These are phyloP conservation scores for Perognathus longimembris DNA, from an alignment of 2,113 vertebrate species.

Conservation along the genomic window DNA sequence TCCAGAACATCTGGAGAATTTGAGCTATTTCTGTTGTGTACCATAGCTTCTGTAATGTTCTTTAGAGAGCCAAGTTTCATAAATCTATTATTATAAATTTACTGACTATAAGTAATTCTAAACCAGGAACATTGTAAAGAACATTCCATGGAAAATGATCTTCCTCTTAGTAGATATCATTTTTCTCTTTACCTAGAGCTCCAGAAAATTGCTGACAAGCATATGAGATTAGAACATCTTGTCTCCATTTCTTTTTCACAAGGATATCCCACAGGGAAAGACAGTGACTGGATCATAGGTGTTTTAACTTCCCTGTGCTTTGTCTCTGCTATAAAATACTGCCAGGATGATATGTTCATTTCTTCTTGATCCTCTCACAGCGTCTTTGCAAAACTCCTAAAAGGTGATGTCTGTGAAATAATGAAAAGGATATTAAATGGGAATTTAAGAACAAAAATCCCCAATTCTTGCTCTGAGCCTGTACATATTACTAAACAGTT, in stretches of 20 bases:
- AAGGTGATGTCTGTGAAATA: neutral
- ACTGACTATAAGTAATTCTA: neutral
- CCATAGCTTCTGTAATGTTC: neutral
- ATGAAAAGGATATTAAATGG: neutral
- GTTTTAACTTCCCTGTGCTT: neutral
- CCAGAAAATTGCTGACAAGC: neutral
- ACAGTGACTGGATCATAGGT: neutral
- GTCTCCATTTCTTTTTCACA: neutral
- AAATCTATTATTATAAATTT: neutral
- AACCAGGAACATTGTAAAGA: neutral
- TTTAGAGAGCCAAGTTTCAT: neutral
- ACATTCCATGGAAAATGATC: neutral
- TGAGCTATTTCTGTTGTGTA: neutral
- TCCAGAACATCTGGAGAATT: neutral
- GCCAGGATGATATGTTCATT: accelerated
- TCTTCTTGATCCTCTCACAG: neutral
- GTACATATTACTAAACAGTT: neutral
- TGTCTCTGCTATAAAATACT: neutral
- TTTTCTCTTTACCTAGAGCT: neutral
- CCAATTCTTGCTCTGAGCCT: neutral
- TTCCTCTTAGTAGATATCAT: neutral
- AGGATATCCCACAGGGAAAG: neutral
- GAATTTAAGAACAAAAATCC: neutral
- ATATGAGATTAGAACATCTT: neutral
- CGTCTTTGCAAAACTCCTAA: neutral